Conservation (phyloP, 2,113 vertebrate species). For the Cyphomyrus discorhynchus region DNA sequence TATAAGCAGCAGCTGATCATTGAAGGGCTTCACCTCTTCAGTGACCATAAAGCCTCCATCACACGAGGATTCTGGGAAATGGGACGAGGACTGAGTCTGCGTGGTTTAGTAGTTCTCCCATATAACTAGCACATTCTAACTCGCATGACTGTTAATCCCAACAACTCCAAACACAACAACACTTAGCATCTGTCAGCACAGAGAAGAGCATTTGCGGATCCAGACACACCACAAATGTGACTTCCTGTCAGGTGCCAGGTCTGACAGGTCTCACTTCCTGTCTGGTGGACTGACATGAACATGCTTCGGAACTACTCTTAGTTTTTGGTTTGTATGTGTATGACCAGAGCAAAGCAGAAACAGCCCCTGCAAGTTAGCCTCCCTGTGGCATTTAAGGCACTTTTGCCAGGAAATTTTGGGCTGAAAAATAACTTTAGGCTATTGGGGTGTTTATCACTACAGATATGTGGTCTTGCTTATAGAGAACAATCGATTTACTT, state of each 20-base stretch:
- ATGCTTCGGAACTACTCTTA: neutral
- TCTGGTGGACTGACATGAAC: neutral
- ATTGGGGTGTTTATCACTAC: neutral
- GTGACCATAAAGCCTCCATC: neutral
- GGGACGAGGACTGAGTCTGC: neutral
- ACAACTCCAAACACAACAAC: neutral
- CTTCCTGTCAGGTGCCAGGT: neutral
- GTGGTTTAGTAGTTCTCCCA: neutral
- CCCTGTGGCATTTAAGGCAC: neutral
- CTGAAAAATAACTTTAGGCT: neutral
- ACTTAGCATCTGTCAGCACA: neutral
- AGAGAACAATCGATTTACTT: neutral
- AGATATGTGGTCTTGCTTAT: neutral
- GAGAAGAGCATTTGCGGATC: conserved; percentile 6
- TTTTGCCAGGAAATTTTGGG: neutral
- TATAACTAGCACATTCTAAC: neutral
- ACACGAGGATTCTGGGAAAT: neutral
- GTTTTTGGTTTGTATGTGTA: neutral
- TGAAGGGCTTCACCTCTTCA: neutral
- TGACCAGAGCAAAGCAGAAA: neutral
- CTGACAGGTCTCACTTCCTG: neutral
- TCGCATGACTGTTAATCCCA: neutral
- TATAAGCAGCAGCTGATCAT: neutral
- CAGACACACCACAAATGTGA: neutral
- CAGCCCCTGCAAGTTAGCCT: neutral